Conservation (phyloP, 1,140 invertebrate species). For the Brachystomella parvula region DNA sequence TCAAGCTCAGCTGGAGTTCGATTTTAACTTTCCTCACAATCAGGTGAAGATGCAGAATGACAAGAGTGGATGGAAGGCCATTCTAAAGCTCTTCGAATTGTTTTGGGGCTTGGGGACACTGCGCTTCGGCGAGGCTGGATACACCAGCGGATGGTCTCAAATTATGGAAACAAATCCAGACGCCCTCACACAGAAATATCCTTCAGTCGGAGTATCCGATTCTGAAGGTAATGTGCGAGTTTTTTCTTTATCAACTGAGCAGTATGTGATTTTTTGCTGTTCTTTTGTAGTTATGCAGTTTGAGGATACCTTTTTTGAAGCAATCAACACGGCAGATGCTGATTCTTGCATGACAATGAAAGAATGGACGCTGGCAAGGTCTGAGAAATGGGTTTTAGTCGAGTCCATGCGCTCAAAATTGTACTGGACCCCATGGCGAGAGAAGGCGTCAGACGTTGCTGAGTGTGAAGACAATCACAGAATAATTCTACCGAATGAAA, state of each 20-base stretch:
- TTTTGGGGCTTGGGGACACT: constrained; percentile 34
- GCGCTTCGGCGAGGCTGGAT: constrained; percentile 29
- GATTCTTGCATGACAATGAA: background rate
- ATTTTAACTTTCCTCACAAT: constrained; percentile 26
- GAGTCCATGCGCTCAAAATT: constrained; percentile 29
- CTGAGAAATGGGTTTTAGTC: constrained; percentile 24
- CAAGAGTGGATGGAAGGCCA: constrained; percentile 18
- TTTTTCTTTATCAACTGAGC: background rate
- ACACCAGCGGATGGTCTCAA: constrained; percentile 23
- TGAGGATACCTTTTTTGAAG: constrained; percentile 27
- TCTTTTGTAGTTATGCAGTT: constrained; percentile 19
- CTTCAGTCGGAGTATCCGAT: constrained; percentile 7
- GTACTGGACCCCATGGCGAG: constrained; percentile 30
- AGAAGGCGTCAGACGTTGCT: constrained; percentile 17
- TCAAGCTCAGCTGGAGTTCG: constrained; percentile 34
- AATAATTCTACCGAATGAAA: constrained; percentile 17
- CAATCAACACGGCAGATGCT: background rate
- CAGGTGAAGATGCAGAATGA: constrained; percentile 12
- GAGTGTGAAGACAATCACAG: constrained; percentile 30
- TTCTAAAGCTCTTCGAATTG: constrained; percentile 21
- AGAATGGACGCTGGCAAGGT: background rate
- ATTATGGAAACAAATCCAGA: background rate
- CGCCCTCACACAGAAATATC: background rate
- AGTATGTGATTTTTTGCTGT: background rate
- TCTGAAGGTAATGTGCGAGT: constrained; percentile 4